Percentiles rank a stretch among this genome's conserved stretches.
phyloP scores from a whole-genome alignment of 1,140 invertebrate genomes.

The Akabosia matsudoensis region DNA sequence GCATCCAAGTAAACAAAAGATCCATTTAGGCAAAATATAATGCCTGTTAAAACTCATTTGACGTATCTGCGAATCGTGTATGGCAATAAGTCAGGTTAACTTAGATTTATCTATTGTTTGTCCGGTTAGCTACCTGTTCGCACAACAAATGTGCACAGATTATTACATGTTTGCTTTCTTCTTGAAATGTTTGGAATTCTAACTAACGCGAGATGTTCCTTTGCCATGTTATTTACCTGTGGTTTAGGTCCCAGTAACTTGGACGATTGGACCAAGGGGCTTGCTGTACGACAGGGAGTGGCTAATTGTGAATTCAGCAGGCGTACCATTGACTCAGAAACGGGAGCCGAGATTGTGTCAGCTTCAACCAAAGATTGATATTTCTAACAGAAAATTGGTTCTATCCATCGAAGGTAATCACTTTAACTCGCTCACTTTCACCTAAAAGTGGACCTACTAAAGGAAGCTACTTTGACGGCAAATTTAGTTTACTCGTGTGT shows the following conservation, averaged over 20 bases:
- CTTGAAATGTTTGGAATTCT: no score
- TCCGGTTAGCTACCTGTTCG: no score
- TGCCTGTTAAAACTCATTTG: no score
- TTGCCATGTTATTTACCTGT: background rate
- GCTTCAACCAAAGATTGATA: constrained; percentile 70
- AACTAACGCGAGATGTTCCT: no score
- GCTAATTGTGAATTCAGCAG: constrained; percentile 79
- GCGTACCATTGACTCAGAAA: constrained; percentile 84
- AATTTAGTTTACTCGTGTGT: no score
- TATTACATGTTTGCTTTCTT: no score
- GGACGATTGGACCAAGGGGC: constrained; percentile 70
- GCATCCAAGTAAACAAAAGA: no score
- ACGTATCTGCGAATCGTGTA: no score
- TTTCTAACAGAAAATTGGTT: constrained; percentile 59
- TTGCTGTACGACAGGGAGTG: constrained; percentile 85
- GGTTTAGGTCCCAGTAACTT: constrained; percentile 53
- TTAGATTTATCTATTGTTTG: no score
- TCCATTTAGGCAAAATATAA: no score
- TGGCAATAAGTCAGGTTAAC: no score
- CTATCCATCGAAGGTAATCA: constrained; percentile 52
- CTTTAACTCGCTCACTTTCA: background rate
- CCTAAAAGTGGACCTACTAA: background rate
- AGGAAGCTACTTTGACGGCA: background rate
- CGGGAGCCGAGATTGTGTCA: constrained; percentile 73
- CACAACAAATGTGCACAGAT: no score